These are phyloP conservation scores for Cheilosia pagana DNA, from an alignment of 2,888 invertebrate genomes.

Conservation along the genomic window DNA sequence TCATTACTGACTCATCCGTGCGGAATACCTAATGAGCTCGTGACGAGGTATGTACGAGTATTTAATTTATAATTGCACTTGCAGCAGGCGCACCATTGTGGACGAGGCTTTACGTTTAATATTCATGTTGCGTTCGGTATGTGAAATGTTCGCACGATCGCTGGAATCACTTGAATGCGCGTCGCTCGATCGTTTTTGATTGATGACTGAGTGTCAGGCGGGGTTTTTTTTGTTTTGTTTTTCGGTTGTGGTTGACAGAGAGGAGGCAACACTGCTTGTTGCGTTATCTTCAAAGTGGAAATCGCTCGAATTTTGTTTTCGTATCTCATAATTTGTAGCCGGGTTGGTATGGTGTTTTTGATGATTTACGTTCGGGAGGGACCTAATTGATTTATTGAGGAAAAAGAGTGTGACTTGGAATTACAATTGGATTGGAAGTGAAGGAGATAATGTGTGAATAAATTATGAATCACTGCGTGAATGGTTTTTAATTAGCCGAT, in stretches of 20 bases:
- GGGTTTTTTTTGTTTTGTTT: not conserved
- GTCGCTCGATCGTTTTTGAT: slow-evolving; percentile 47
- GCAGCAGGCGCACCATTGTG: not conserved
- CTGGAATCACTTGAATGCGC: slow-evolving; percentile 9
- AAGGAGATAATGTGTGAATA: slow-evolving; percentile 9
- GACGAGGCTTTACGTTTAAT: slow-evolving; percentile 11
- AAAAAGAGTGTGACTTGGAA: slow-evolving; percentile 47
- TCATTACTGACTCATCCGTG: slow-evolving; percentile 2
- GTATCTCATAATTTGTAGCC: slow-evolving; percentile 24
- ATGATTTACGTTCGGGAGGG: slow-evolving; percentile 32
- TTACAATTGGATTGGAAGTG: slow-evolving; percentile 34
- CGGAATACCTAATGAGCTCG: slow-evolving; percentile 27
- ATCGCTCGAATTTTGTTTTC: slow-evolving; percentile 46
- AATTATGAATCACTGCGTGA: not conserved
- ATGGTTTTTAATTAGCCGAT: not conserved
- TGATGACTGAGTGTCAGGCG: slow-evolving; percentile 34
- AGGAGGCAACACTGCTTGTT: not conserved
- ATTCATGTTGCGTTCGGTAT: slow-evolving; percentile 64
- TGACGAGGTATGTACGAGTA: not conserved
- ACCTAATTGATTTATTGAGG: slow-evolving; percentile 58
- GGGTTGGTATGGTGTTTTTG: not conserved
- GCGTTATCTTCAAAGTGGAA: slow-evolving; percentile 34
- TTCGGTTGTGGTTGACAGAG: slow-evolving; percentile 13
- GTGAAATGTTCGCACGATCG: slow-evolving; percentile 65
- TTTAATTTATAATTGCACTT: not conserved